A percentile compares a stretch with the other conserved stretches of the same genome.
Evolutionary conservation across 2,113 vertebrate species (phyloP).

Genomic region (Mixornis gularis): DNA sequence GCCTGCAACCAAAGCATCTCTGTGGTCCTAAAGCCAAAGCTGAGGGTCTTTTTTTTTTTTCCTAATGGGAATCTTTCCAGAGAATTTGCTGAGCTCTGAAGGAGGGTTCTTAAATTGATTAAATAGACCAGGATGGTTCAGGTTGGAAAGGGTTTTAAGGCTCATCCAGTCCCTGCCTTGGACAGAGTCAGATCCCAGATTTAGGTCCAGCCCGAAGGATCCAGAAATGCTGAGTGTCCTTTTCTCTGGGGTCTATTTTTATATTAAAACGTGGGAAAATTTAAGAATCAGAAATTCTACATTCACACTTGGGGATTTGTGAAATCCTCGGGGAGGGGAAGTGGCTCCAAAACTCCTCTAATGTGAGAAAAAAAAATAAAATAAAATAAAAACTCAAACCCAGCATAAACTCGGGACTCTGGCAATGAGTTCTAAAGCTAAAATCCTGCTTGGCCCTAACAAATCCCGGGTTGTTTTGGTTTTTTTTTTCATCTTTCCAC

Average conservation of each 20-base stretch:
- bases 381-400: background rate
- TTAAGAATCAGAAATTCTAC: background rate
- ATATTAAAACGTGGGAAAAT: background rate
- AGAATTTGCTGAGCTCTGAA: background rate
- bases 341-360: background rate
- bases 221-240: fast-evolving
- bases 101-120: background rate
- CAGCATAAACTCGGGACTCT: no score
- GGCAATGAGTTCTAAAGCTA: background rate
- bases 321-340: background rate
- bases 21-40: background rate
- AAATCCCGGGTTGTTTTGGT: background rate
- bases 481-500: background rate
- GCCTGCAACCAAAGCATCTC: fast-evolving
- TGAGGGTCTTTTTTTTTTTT: background rate
- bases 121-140: fast-evolving
- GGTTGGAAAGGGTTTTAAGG: background rate
- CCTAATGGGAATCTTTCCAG: background rate
- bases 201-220: background rate
- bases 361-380: no score
- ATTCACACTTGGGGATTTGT: background rate
- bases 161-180: background rate
- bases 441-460: background rate
- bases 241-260: background rate
- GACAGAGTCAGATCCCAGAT: background rate